A percentile compares a stretch with the other conserved stretches of the same genome.
Evolutionary conservation across 2,888 invertebrate genomes (phyloP).

Genomic region (Atrina japonica): DNA sequence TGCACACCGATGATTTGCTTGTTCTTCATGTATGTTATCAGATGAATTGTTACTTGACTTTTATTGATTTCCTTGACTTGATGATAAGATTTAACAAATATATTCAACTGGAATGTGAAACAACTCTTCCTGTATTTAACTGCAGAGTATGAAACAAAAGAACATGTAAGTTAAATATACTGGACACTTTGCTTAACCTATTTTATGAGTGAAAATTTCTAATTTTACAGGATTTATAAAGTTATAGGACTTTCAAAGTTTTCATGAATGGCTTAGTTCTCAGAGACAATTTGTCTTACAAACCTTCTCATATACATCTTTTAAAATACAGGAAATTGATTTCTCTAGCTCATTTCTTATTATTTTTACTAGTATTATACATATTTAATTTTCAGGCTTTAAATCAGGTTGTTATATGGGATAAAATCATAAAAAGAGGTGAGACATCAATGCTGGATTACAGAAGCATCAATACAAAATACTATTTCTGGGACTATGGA

Average conservation of each 20-base stretch:
- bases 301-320: background rate
- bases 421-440: constrained; percentile 96
- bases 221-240: no score
- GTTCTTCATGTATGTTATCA: no score
- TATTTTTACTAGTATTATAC: background rate
- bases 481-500: constrained; percentile 99
- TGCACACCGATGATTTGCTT: no score
- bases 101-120: constrained; percentile 99
- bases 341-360: no score
- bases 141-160: constrained; percentile 95
- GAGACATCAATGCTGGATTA: constrained; percentile 96
- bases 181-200: no score
- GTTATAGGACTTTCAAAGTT: no score
- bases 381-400: constrained; percentile 80
- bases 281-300: no score
- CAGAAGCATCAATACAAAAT: constrained; percentile 97
- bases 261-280: no score
- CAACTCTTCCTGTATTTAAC: constrained; percentile 97
- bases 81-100: constrained; percentile 86
- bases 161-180: constrained; percentile 88
- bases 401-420: constrained; percentile 95
- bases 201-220: no score
- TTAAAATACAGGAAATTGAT: no score
- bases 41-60: no score
- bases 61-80: constrained; percentile 58